phyloP scores from a whole-genome alignment of 2,888 invertebrate genomes.

The Platypus cylindrus region DNA sequence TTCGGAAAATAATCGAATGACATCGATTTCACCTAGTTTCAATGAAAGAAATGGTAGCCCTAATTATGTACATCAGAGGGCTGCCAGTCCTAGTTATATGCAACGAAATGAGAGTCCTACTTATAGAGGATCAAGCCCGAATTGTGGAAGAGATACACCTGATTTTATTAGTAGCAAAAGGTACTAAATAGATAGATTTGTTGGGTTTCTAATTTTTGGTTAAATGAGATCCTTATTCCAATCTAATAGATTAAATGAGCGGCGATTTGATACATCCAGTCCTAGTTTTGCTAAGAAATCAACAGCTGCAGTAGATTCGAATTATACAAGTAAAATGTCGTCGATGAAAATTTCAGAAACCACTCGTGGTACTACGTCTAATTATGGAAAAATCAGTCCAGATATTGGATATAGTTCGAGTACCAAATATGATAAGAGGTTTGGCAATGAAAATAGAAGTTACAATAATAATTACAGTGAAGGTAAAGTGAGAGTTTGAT shows the following conservation, averaged over 20 bases:
- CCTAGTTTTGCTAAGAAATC: conserved; percentile 27
- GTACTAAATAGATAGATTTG: no score
- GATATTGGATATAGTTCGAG: conserved; percentile 24
- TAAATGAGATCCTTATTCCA: no score
- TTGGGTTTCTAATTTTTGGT: conserved; percentile 3
- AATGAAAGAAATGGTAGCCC: conserved; percentile 26
- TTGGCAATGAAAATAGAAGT: conserved; percentile 23
- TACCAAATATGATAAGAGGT: conserved; percentile 26
- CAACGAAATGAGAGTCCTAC: conserved; percentile 29
- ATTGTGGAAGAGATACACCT: conserved; percentile 30
- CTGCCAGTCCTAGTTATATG: conserved; percentile 29
- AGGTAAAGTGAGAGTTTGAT: no score
- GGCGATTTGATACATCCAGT: conserved; percentile 27
- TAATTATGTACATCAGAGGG: conserved; percentile 26
- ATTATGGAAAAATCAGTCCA: conserved; percentile 19
- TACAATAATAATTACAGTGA: conserved; percentile 21
- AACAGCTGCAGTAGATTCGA: conserved; percentile 27
- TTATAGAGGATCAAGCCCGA: conserved; percentile 26
- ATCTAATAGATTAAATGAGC: conserved; percentile 19
- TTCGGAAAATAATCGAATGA: conserved; percentile 25
- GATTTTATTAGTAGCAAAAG: conserved; percentile 31
- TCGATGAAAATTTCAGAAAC: conserved; percentile 29
- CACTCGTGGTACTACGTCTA: conserved; percentile 19
- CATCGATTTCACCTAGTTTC: conserved; percentile 27
- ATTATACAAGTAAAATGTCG: conserved; percentile 29